Evolutionary conservation across 2,888 invertebrate species (phyloP).

Genomic region (Drosophila longiperda): DNA sequence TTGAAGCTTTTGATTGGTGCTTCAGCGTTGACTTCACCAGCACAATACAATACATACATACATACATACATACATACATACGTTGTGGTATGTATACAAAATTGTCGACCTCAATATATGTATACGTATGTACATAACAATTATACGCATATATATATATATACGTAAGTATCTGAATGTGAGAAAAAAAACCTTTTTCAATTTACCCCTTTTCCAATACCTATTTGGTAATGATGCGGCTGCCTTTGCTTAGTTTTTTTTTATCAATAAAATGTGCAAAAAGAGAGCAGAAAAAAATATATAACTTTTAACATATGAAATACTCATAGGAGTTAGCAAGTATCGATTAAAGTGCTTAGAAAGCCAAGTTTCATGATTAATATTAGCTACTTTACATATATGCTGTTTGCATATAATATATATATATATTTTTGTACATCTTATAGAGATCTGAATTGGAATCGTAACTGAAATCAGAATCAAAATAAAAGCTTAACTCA

Average conservation of each 20-base stretch:
- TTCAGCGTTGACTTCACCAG: conserved; percentile 4
- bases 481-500: too few species aligned
- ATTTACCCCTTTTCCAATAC: neutral
- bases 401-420: neutral
- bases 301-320: neutral
- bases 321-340: neutral
- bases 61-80: neutral
- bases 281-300: neutral
- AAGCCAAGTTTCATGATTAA: neutral
- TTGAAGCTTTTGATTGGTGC: conserved; percentile 61
- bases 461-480: neutral
- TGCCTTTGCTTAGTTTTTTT: neutral
- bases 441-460: neutral
- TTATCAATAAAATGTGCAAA: neutral
- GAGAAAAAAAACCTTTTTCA: neutral
- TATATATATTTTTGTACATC: neutral
- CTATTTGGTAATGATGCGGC: conserved; percentile 1
- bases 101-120: conserved; percentile 1
- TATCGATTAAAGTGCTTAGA: neutral
- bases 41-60: conserved; percentile 26
- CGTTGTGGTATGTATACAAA: neutral
- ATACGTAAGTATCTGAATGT: neutral
- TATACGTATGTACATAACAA: neutral
- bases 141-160: neutral
- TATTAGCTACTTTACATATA: neutral